Percentiles rank a stretch among this genome's conserved stretches.
These are phyloP conservation scores for Chironomus tentans DNA, from an alignment of 2,888 invertebrate genomes.

Conservation along the genomic window DNA sequence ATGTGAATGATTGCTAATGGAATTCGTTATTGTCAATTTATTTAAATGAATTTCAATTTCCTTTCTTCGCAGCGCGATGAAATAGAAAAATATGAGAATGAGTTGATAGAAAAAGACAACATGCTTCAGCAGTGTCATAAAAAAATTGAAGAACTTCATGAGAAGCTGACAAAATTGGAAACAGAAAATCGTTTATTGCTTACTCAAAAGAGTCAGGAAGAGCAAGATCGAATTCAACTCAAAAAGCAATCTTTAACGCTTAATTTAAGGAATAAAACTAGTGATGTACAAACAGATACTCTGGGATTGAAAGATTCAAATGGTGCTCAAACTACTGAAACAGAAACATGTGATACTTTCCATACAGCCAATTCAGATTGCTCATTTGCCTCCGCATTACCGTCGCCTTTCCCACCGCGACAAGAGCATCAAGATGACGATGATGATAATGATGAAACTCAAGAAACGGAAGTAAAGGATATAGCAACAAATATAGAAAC, in stretches of 20 bases:
- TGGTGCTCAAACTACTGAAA: conserved; percentile 35
- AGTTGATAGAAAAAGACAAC: conserved; percentile 47
- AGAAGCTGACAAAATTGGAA: conserved; percentile 55
- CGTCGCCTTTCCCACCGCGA: conserved; percentile 30
- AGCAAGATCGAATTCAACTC: conserved; percentile 44
- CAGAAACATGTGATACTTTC: conserved; percentile 56
- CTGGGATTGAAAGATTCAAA: neutral
- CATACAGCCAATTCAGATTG: conserved; percentile 61
- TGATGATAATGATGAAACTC: neutral
- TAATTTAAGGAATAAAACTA: conserved; percentile 51
- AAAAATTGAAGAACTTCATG: conserved; percentile 61
- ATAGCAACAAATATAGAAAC: neutral
- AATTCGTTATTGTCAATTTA: neutral
- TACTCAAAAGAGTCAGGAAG: conserved; percentile 44
- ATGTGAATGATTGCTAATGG: neutral
- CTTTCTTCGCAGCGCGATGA: conserved; percentile 54
- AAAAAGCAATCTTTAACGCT: conserved; percentile 54
- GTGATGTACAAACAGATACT: conserved; percentile 39
- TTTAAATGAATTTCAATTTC: neutral
- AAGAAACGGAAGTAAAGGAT: too few relatives aligned
- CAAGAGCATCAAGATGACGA: neutral
- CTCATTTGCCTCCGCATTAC: conserved; percentile 39
- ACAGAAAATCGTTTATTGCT: conserved; percentile 51
- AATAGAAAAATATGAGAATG: conserved; percentile 57
- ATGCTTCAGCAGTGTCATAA: conserved; percentile 52